Evolutionary conservation across 2,113 vertebrate genomes (phyloP), one percentile per base, ranked within the genome.

Genomic region (Bothrops jararaca): DNA sequence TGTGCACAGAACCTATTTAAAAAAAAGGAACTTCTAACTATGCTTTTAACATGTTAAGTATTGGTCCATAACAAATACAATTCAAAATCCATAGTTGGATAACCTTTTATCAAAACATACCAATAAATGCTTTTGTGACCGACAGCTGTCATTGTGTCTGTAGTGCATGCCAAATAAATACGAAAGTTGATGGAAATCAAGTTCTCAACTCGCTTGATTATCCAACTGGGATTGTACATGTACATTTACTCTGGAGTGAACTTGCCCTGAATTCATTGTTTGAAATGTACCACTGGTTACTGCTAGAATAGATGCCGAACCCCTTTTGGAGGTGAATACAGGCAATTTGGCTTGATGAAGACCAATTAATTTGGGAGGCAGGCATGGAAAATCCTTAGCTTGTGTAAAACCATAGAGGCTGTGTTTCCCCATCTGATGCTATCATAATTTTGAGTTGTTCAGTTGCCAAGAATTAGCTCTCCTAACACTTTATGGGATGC

Each of bases 361-460:
- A 39, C 22, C 11, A 4, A 15, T 10, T 39, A 23, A 23, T 90
- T 26, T 80, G 53, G 52, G 22, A 22, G 58, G 29, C 89, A 52
- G 20, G 29, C 64, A 34, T n/a, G n/a, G 26, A 54, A 48, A 24
- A 13, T 23, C 39, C 18, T 86, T 18, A 24, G 11, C 13, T 22
- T 60, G 18, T 18, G 13, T 86, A 48, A 9, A 15, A 18, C 42
- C 42, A 2, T 57, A 12, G 3, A 48, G 29, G 45, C 45, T 7
- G 23, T 58, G 18, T 23, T 74, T 74, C 54, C 2, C 85, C 22
- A 9, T 94, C 39, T 93, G 93, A 85, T 64, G 95, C 92, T 80
- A 29, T 94, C 91, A 74, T 56, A 20, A 26, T 42, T 42, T 13
- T 56, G 23, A 42, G 50, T 74, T 23, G 15, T 29, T 85, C 22